phyloP scores from a whole-genome alignment of 1,140 invertebrate genomes.

The Sycophaga agraensis region DNA sequence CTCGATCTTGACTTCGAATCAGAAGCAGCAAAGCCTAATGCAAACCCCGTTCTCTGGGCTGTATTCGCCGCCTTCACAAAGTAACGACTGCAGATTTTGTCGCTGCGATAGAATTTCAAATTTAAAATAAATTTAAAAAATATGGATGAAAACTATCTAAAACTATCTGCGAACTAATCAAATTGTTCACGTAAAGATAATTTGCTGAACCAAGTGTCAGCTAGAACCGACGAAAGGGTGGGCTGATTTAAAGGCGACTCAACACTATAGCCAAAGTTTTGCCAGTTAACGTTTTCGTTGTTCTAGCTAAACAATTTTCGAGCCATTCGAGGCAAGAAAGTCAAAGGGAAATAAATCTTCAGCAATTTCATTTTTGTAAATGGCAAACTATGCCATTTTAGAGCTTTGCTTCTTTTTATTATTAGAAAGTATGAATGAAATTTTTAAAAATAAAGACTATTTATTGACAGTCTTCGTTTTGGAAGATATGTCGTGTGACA shows the following conservation, averaged over 20 bases:
- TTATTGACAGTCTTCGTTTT: constrained; percentile 19
- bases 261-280: too few species aligned
- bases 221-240: too few species aligned
- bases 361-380: too few species aligned
- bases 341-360: too few species aligned
- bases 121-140: neutral
- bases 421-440: neutral
- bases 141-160: constrained; percentile 1
- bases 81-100: constrained; percentile 61
- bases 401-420: neutral
- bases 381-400: neutral
- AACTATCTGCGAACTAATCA: constrained; percentile 5
- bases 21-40: constrained; percentile 83
- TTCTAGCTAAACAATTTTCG: too few species aligned
- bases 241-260: too few species aligned
- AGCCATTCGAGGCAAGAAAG: too few species aligned
- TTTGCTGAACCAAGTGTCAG: too few species aligned
- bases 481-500: constrained; percentile 8
- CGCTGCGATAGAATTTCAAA: constrained; percentile 23
- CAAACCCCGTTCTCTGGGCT: constrained; percentile 95
- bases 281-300: too few species aligned
- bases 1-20: constrained; percentile 96
- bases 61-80: constrained; percentile 98
- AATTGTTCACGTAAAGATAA: too few species aligned
- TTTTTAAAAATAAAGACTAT: constrained; percentile 23